These are phyloP conservation scores for Gymnopithys bicolor DNA, from an alignment of 2,797 vertebrate genomes.

Conservation along the genomic window DNA sequence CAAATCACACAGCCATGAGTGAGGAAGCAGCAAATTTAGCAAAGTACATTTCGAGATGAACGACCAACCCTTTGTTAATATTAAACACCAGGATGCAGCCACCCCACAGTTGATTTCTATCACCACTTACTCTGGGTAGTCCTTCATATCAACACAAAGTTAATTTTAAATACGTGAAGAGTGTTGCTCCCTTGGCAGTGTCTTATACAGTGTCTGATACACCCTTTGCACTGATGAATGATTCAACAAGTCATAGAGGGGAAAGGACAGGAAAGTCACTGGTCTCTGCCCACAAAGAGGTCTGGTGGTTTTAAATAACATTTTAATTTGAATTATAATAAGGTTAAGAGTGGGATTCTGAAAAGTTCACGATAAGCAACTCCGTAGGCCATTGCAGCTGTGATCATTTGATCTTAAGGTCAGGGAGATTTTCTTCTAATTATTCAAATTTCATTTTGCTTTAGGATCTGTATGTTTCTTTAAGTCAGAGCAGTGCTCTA, in stretches of 20 bases:
- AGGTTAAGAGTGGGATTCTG: background rate
- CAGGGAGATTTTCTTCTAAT: background rate
- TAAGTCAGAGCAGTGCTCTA: background rate
- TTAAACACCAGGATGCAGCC: background rate
- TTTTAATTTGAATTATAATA: background rate
- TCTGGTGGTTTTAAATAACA: slow-evolving; percentile 4
- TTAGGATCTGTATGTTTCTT: background rate
- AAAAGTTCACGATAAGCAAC: background rate
- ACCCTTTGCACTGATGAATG: background rate
- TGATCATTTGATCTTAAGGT: background rate
- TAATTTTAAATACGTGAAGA: background rate
- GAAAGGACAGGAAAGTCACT: background rate
- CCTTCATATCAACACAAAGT: background rate
- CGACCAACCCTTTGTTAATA: background rate
- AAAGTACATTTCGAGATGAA: background rate
- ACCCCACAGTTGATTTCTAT: background rate
- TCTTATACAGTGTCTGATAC: background rate
- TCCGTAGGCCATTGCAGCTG: background rate
- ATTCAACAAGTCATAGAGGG: background rate
- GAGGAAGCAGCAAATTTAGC: background rate
- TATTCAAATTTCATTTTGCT: slow-evolving; percentile 44
- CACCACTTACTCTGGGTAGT: background rate
- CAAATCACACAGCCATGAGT: background rate
- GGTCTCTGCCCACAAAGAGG: background rate
- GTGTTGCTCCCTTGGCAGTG: background rate